phyloP scores from a whole-genome alignment of 37 sponge, comb jelly and placozoan species.

The Spongilla lacustris region DNA sequence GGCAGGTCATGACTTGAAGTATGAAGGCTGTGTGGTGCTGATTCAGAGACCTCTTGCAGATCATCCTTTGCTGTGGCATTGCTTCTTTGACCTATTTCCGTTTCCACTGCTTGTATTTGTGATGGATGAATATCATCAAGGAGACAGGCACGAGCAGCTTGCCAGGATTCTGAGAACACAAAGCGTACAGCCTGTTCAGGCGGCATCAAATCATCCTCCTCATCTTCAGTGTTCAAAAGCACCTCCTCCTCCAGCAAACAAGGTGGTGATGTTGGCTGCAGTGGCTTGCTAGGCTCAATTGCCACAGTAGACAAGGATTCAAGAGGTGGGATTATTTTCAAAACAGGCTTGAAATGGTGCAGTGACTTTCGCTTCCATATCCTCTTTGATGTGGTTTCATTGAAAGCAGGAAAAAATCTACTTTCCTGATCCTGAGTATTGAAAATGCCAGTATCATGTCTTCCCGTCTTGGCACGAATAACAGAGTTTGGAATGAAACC shows the following conservation, averaged over 20 bases:
- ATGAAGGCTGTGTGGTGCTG: not conserved
- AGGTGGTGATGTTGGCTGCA: not conserved
- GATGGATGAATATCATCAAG: not conserved
- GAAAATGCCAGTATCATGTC: not conserved
- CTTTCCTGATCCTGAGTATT: not conserved
- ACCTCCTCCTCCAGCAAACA: not conserved
- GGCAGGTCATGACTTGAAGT: not conserved
- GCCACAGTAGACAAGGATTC: not conserved
- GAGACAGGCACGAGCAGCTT: not conserved
- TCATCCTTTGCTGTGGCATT: not conserved
- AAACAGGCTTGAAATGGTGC: not conserved
- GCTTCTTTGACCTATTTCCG: not conserved
- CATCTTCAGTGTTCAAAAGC: not conserved
- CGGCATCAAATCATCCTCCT: not conserved
- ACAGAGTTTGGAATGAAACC: constrained; percentile 69
- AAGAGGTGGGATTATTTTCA: not conserved
- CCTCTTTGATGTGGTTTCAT: not conserved
- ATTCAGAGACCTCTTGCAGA: not conserved
- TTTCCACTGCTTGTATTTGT: not conserved
- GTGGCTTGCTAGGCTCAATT: not conserved
- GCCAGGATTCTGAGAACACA: not conserved
- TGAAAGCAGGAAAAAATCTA: not conserved
- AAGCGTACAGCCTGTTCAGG: not conserved
- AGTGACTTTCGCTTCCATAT: not conserved
- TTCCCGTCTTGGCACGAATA: constrained; percentile 6